These are phyloP conservation scores for Dromaius novaehollandiae DNA, from an alignment of 2,113 vertebrate genomes.

Conservation along the genomic window DNA sequence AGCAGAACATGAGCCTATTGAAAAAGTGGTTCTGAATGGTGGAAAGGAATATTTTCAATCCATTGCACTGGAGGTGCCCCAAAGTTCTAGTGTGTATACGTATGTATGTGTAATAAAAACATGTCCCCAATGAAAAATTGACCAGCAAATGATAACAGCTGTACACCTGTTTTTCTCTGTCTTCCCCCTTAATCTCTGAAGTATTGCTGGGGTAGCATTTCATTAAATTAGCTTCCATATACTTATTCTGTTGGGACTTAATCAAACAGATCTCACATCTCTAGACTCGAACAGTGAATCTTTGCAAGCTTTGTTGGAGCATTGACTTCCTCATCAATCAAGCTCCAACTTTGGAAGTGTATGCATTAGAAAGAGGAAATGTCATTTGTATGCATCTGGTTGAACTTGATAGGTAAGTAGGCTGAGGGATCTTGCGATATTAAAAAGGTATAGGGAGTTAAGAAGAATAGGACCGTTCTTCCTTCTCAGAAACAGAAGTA, in stretches of 20 bases:
- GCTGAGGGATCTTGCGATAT: background rate
- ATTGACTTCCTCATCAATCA: background rate
- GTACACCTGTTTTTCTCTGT: background rate
- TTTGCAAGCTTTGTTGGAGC: background rate
- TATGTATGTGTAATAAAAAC: background rate
- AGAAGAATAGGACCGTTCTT: constrained; percentile 41
- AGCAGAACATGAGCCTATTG: background rate
- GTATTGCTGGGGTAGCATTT: background rate
- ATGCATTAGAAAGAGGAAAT: background rate
- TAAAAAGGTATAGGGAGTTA: constrained; percentile 21
- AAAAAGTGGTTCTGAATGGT: background rate
- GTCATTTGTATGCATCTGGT: background rate
- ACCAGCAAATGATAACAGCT: background rate
- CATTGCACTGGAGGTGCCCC: background rate
- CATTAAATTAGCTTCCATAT: background rate
- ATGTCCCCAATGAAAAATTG: background rate
- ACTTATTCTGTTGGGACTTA: background rate
- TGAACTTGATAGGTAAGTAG: background rate
- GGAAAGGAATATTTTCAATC: background rate
- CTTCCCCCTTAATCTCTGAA: background rate
- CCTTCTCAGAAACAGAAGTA: constrained; percentile 57
- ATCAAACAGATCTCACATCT: background rate
- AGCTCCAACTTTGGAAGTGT: background rate
- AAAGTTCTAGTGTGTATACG: background rate
- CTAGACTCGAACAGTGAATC: background rate